Evolutionary conservation across 2,888 invertebrate genomes (phyloP).

Genomic region (Acrobasis consociella): DNA sequence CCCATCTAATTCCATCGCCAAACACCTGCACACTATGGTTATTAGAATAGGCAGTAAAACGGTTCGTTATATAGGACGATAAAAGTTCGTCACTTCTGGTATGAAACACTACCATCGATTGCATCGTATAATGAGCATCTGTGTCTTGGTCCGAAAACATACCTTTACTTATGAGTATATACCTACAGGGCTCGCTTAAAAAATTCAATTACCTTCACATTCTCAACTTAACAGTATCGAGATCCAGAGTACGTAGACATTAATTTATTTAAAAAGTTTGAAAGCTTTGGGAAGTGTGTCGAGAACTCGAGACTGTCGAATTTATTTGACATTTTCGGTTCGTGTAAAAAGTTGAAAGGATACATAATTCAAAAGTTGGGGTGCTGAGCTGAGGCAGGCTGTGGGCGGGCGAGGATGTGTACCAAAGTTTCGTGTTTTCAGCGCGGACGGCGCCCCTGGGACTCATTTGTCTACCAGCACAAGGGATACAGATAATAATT

Average conservation of each 20-base stretch:
- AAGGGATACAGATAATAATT: slow-evolving; percentile 67
- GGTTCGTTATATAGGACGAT: no score
- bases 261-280: slow-evolving; percentile 38
- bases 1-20: no score
- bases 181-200: no score
- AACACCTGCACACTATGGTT: no score
- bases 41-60: no score
- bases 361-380: slow-evolving; percentile 68
- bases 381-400: slow-evolving; percentile 48
- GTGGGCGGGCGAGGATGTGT: slow-evolving; percentile 56
- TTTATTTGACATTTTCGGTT: slow-evolving; percentile 49
- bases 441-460: slow-evolving; percentile 58
- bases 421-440: slow-evolving; percentile 68
- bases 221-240: neutral
- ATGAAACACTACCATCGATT: no score
- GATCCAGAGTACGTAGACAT: slow-evolving; percentile 20
- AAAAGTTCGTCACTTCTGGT: no score
- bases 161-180: no score
- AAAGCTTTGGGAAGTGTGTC: slow-evolving; percentile 41
- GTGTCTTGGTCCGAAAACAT: no score
- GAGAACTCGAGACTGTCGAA: slow-evolving; percentile 24
- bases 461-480: slow-evolving; percentile 66
- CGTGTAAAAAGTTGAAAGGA: slow-evolving; percentile 61
- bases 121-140: no score
- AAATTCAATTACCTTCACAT: neutral